phyloP scores from a whole-genome alignment of 2,888 invertebrate genomes.

The Lepidocyrtoides sp. region DNA sequence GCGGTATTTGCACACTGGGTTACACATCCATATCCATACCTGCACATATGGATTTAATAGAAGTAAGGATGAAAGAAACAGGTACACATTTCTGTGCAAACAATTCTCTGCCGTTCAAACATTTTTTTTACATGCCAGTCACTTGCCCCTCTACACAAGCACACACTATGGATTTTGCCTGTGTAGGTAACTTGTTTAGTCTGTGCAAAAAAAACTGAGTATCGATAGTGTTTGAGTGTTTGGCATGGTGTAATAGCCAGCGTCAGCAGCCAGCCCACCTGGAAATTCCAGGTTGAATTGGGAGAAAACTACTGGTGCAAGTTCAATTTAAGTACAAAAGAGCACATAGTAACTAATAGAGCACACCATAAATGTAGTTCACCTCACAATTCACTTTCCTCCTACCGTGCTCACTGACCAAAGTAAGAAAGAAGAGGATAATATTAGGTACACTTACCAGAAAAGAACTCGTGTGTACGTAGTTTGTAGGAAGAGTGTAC shows the following conservation, averaged over 20 bases:
- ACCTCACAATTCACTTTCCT: too few relatives aligned
- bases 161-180: neutral
- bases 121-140: slow-evolving; percentile 33
- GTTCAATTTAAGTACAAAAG: neutral
- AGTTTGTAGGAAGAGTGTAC: neutral
- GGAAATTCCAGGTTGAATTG: slow-evolving; percentile 34
- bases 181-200: neutral
- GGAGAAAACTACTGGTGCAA: neutral
- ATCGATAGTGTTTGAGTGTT: too few relatives aligned
- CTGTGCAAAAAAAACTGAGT: too few relatives aligned
- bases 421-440: too few relatives aligned
- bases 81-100: slow-evolving; percentile 37
- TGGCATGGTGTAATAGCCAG: neutral
- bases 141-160: neutral
- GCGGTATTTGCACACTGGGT: neutral
- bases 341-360: slow-evolving; percentile 32
- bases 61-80: neutral
- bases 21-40: too few relatives aligned
- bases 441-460: neutral
- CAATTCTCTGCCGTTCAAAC: slow-evolving; percentile 38
- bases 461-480: neutral
- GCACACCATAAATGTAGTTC: slow-evolving; percentile 37
- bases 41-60: too few relatives aligned
- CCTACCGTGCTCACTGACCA: slow-evolving; percentile 38
- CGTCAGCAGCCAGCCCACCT: slow-evolving; percentile 48